Evolutionary conservation across 2,797 vertebrate genomes (phyloP).

Genomic region (Philypnodon macrostomus): DNA sequence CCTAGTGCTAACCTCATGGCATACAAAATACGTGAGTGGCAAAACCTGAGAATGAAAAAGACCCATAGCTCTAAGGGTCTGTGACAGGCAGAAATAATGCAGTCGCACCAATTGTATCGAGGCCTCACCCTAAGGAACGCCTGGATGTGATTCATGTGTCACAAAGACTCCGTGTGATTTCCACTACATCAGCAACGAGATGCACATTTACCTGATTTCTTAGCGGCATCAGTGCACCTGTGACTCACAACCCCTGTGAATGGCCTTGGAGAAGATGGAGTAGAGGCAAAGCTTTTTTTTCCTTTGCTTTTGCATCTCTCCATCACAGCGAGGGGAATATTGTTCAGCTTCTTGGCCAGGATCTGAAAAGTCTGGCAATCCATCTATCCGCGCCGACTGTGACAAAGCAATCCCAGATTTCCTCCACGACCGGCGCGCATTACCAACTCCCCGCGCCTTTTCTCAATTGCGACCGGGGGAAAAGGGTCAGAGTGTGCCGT

Average conservation of each 20-base stretch:
- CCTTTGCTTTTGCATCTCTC: not conserved
- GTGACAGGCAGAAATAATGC: constrained; percentile 49
- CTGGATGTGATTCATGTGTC: constrained; percentile 38
- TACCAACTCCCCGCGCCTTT: constrained; percentile 1
- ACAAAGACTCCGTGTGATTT: constrained; percentile 31
- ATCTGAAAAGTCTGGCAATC: constrained; percentile 2
- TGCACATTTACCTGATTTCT: constrained; percentile 26
- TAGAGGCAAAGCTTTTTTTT: not conserved
- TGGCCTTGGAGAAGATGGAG: not conserved
- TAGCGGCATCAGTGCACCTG: constrained; percentile 14
- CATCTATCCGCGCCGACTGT: constrained; percentile 7
- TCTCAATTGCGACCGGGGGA: constrained; percentile 1
- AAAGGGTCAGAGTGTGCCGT: constrained; percentile 8
- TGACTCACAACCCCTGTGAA: constrained; percentile 12
- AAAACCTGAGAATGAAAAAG: constrained; percentile 14
- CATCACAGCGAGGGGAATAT: constrained; percentile 5
- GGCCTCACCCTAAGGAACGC: constrained; percentile 23
- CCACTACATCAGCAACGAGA: constrained; percentile 29
- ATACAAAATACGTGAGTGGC: constrained; percentile 3
- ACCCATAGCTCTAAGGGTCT: constrained; percentile 11
- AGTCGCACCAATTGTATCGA: constrained; percentile 32
- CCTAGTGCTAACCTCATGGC: constrained; percentile 14
- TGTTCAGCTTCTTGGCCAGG: constrained; percentile 9
- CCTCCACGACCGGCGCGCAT: not conserved
- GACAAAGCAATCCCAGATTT: constrained; percentile 21